These are phyloP conservation scores for Ypsolopha sequella DNA, from an alignment of 2,888 invertebrate genomes.

Conservation along the genomic window DNA sequence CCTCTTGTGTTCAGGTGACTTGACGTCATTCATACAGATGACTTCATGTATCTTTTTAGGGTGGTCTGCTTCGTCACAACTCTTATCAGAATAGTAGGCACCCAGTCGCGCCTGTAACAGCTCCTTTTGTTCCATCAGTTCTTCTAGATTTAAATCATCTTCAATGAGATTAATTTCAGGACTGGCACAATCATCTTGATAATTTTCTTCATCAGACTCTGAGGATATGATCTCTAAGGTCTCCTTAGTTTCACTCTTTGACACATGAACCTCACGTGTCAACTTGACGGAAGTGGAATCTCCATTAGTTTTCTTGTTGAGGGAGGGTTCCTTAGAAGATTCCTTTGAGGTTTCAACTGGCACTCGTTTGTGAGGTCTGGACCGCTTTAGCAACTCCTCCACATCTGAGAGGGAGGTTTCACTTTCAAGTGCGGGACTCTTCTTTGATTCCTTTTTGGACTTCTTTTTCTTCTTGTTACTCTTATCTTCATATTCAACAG, in stretches of 20 bases:
- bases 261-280: conserved; percentile 13
- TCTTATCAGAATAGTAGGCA: conserved; percentile 79
- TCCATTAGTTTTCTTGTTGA: conserved; percentile 34
- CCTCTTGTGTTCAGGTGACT: conserved; percentile 58
- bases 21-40: conserved; percentile 73
- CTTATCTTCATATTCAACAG: conserved; percentile 61
- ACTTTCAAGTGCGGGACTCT: conserved; percentile 46
- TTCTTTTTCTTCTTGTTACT: conserved; percentile 69
- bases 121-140: conserved; percentile 91
- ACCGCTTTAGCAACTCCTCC: conserved; percentile 49
- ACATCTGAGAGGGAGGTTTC: conserved; percentile 53
- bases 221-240: conserved; percentile 77
- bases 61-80: conserved; percentile 56
- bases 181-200: conserved; percentile 75
- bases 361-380: conserved; percentile 30
- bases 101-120: conserved; percentile 82
- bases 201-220: conserved; percentile 74
- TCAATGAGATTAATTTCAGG: conserved; percentile 83
- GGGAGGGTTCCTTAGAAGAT: conserved; percentile 9
- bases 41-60: conserved; percentile 30
- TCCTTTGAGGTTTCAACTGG: conserved; percentile 18
- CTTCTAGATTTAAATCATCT: conserved; percentile 89
- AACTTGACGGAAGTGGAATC: conserved; percentile 18
- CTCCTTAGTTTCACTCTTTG: conserved; percentile 20
- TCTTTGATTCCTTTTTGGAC: conserved; percentile 68